Conservation (phyloP, 2,113 vertebrate species). For the Argyrosomus japonicus region DNA sequence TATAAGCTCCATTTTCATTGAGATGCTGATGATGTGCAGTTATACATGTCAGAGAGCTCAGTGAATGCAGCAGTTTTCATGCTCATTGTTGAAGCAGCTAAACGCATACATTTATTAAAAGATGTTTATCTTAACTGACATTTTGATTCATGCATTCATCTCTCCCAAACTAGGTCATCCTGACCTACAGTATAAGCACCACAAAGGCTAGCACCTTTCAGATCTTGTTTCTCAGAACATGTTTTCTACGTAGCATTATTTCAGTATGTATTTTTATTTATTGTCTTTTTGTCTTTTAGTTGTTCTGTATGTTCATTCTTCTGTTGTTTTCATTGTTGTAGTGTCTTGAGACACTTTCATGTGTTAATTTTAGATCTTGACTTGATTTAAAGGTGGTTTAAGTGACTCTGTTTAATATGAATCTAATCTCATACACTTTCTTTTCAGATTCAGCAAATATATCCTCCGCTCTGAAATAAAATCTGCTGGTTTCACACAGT, state of each 20-base stretch:
- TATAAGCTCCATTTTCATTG: neutral
- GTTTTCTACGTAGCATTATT: neutral
- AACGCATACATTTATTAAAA: neutral
- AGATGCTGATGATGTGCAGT: neutral
- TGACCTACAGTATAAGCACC: neutral
- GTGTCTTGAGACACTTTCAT: neutral
- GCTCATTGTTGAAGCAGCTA: neutral
- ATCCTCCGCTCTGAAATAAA: no score
- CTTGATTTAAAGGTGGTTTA: no score
- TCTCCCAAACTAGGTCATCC: neutral
- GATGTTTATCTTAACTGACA: neutral
- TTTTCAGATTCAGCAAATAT: no score
- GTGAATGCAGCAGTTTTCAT: neutral
- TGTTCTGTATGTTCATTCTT: neutral
- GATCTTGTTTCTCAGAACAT: neutral
- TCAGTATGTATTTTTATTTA: neutral
- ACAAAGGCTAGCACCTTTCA: neutral
- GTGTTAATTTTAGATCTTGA: neutral
- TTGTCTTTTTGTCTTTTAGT: neutral
- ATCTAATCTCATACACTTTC: no score
- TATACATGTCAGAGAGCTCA: neutral
- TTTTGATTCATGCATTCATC: neutral
- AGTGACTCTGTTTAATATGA: no score
- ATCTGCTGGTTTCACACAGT: no score
- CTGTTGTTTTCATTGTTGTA: neutral